Evolutionary conservation across 2,113 vertebrate species (phyloP).

Genomic region (Numida meleagris): DNA sequence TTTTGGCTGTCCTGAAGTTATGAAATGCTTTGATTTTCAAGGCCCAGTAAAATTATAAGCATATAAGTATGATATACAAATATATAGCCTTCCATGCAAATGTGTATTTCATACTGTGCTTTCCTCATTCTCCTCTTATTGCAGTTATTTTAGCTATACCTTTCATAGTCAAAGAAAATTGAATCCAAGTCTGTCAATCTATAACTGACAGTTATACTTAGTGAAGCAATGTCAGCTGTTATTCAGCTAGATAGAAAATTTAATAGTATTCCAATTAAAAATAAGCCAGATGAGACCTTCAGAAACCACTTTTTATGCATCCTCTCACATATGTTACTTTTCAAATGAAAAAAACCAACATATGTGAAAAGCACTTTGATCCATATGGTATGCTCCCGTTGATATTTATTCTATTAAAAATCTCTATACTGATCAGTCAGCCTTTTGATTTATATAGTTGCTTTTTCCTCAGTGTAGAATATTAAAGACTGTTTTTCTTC

Average conservation of each 20-base stretch:
- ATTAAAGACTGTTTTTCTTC: conserved; percentile 35
- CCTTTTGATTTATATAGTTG: conserved; percentile 51
- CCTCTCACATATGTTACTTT: conserved; percentile 53
- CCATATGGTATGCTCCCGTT: conserved; percentile 43
- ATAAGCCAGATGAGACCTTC: conserved; percentile 51
- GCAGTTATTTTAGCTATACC: neutral
- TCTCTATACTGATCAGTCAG: conserved; percentile 23
- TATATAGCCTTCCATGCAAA: neutral
- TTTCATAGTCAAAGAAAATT: neutral
- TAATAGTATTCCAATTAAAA: conserved; percentile 65
- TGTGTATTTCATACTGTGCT: neutral
- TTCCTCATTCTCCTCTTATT: neutral
- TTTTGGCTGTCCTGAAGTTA: neutral
- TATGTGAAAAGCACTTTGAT: conserved; percentile 63
- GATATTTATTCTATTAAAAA: conserved; percentile 62
- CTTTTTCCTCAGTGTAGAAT: conserved; percentile 8
- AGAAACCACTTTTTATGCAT: conserved; percentile 45
- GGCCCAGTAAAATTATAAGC: neutral
- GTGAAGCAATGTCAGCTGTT: conserved; percentile 1
- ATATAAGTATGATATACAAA: neutral
- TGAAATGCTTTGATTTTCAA: neutral
- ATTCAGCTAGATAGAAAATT: neutral
- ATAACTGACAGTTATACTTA: neutral
- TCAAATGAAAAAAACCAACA: conserved; percentile 49
- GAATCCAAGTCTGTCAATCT: neutral